Evolutionary conservation across 2,113 vertebrate species (phyloP).

Genomic region (Hippolais icterina): DNA sequence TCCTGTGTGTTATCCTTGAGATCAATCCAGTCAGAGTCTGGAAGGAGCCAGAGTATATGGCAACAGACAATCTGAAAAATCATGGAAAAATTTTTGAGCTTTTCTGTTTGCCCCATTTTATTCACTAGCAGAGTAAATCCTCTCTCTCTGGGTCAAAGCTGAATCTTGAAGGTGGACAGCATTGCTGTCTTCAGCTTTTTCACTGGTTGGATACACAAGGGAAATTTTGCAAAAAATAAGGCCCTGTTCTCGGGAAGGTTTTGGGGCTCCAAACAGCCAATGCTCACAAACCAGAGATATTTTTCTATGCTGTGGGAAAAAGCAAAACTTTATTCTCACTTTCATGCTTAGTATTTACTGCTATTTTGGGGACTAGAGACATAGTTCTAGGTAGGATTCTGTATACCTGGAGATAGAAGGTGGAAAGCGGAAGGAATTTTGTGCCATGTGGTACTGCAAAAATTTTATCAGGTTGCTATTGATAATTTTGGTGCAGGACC

Average conservation of each 20-base stretch:
- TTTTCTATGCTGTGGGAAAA: not conserved
- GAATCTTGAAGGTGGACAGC: not conserved
- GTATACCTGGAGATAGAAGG: not conserved
- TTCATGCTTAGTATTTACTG: not conserved
- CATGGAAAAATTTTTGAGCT: not conserved
- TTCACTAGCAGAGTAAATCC: not conserved
- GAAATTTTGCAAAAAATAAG: not conserved
- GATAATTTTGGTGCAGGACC: not conserved
- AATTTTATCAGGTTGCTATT: not conserved
- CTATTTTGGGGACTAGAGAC: not conserved
- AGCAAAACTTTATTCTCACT: not conserved
- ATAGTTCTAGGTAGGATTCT: not conserved
- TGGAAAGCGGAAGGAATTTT: not conserved
- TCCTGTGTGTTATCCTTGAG: not conserved
- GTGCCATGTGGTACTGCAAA: not conserved
- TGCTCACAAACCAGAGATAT: not conserved
- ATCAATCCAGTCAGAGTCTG: not conserved
- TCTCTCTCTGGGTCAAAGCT: not conserved
- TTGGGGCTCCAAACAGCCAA: not conserved
- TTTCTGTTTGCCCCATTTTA: not conserved
- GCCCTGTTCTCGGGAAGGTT: not conserved
- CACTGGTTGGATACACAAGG: rapidly evolving
- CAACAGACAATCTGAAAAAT: not conserved
- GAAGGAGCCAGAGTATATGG: not conserved
- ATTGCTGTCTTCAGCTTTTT: not conserved